These are phyloP conservation scores for Parotia lawesii DNA, from an alignment of 2,113 vertebrate genomes.

Conservation along the genomic window DNA sequence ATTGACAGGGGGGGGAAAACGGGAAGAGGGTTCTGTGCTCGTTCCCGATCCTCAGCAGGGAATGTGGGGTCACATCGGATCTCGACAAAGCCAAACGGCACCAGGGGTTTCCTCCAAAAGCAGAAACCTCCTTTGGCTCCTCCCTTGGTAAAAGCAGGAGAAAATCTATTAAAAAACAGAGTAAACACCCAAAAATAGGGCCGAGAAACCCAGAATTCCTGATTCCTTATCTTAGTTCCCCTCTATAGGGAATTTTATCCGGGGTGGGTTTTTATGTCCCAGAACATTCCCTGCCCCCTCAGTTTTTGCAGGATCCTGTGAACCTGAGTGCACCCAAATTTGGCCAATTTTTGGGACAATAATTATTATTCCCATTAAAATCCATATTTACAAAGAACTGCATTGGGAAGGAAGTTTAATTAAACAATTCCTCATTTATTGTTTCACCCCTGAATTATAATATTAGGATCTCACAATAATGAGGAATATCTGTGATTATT, in stretches of 20 bases:
- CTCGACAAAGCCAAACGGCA: background rate
- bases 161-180: background rate
- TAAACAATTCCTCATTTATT: background rate
- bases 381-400: background rate
- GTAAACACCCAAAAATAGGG: fast-evolving
- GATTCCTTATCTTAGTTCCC: background rate
- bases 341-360: no score
- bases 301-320: background rate
- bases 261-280: background rate
- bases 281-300: background rate
- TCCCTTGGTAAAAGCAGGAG: background rate
- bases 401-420: background rate
- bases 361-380: background rate
- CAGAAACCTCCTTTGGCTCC: background rate
- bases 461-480: background rate
- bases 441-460: background rate
- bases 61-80: background rate
- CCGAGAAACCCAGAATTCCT: background rate
- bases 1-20: background rate
- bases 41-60: background rate
- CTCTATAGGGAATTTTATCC: fast-evolving
- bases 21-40: background rate
- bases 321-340: background rate
- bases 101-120: background rate
- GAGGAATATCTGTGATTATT: background rate